Evolutionary conservation across 1,140 invertebrate genomes (phyloP), one percentile per base, ranked within the genome.

Genomic region (Atopsyche davidsoni): DNA sequence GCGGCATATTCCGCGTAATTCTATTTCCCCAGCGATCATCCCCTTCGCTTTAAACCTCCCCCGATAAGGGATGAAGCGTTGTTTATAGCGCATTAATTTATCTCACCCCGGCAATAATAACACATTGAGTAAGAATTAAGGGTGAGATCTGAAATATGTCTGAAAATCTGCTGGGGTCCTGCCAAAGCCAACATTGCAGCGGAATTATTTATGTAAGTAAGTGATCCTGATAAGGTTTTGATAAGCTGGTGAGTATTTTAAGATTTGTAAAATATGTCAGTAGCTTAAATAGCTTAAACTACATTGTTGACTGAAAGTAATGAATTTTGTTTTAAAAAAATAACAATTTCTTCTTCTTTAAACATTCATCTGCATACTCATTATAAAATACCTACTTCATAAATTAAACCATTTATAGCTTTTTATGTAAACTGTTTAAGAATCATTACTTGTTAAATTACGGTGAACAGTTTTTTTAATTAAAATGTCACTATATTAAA

Each of bases 1-100:
- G n/a, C n/a, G n/a, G n/a, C n/a, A n/a, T n/a, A n/a, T n/a, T n/a
- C n/a, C n/a, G n/a, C n/a, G n/a, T n/a, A n/a, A n/a, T n/a, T n/a
- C n/a, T n/a, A n/a, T n/a, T n/a, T n/a, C n/a, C n/a, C n/a, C n/a
- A n/a, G n/a, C n/a, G n/a, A n/a, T n/a, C n/a, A n/a, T n/a, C n/a
- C n/a, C n/a, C n/a, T n/a, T n/a, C n/a, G n/a, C n/a, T n/a, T n/a
- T n/a, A n/a, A n/a, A n/a, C n/a, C n/a, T n/a, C n/a, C n/a, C n/a
- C n/a, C 13, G 45, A 11, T 18, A 25, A 46, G 38, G 38, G 45
- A 46, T 46, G 21, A 32, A 32, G 18, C 45, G 31, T 23, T 41
- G 47, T 41, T 50, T 50, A 50, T 50, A 35, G 16, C 38, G n/a
- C 47, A 50, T 50, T 50, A 50, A 50, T 50, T 50, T 50, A 50